Evolutionary conservation across 2,113 vertebrate species (phyloP), one percentile per base, ranked within the genome.

Genomic region (Smithornis capensis): DNA sequence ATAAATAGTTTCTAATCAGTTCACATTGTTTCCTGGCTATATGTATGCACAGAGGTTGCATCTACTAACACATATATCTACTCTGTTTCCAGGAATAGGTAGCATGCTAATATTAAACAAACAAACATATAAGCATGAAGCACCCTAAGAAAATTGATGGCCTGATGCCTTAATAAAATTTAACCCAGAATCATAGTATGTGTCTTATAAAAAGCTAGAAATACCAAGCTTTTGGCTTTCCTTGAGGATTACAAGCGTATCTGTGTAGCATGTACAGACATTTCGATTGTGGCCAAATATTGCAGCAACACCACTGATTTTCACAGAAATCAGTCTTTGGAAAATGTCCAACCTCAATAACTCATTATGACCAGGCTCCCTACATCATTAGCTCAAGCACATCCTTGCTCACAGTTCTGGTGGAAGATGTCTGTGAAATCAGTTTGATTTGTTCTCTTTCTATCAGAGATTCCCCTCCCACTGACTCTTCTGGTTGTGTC

Each of bases 281-380:
- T 73, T 73, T 40, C 84, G 18, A 68, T 40, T 44, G 10, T 19
- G 47, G 47, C 7, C 37, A 87, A 68, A 85, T 68, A n/a, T 24
- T 62, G 8, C 0, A 0, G 12, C 37, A n/a, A 28, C 37, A 18
- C 4, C 45, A 76, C 22, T 28, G 17, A 31, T 80, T 75, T 83
- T 86, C 42, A 63, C 18, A 68, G 33, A 88, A 40, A 53, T 81
- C 19, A 62, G 14, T 9, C 25, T 53, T 47, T 83, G 67, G 52
- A 83, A 94, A 78, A 89, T 6, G 2, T 9, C n/a, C 70, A 84
- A 5, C 10, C 19, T 40, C 49, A 50, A 2, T 55, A 78, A 74
- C 31, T 71, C 7, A 4, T 23, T 15, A 15, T 68, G 42, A 19
- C 40, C 47, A 84, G 56, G 16, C 64, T 84, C 60, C 29, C 49